These are phyloP conservation scores for Cavia porcellus DNA, from an alignment of 2,113 vertebrate genomes.

Conservation along the genomic window DNA sequence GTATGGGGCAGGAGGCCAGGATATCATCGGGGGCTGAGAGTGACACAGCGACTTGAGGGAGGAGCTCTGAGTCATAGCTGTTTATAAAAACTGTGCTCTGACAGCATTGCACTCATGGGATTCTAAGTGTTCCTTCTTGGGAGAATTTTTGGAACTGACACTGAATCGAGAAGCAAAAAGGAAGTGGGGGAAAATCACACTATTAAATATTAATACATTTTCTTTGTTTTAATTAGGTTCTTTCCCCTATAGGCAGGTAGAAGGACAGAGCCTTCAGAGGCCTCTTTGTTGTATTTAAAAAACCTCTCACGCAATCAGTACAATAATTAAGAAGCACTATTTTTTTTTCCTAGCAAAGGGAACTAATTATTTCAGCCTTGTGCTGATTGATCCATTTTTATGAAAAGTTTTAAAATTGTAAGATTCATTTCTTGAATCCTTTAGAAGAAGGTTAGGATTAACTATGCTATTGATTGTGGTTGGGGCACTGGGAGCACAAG, in stretches of 20 bases:
- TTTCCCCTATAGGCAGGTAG: constrained; percentile 77
- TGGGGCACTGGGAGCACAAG: no score
- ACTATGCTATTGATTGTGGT: neutral
- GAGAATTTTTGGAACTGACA: constrained; percentile 31
- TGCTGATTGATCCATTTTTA: constrained; percentile 84
- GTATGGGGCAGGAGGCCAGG: neutral
- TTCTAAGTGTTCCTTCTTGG: neutral
- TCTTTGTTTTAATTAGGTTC: constrained; percentile 85
- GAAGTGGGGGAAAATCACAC: neutral
- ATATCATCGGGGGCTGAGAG: neutral
- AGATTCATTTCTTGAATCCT: constrained; percentile 71
- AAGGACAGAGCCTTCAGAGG: constrained; percentile 85
- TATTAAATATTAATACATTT: constrained; percentile 79
- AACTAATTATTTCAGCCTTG: constrained; percentile 86
- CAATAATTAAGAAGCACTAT: constrained; percentile 84
- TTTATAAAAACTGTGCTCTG: neutral
- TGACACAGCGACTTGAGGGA: no score
- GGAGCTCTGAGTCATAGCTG: neutral
- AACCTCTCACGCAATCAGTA: constrained; percentile 83
- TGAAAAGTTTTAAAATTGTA: constrained; percentile 81
- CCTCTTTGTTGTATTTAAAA: constrained; percentile 80
- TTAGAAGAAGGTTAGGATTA: constrained; percentile 71
- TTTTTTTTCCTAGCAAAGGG: constrained; percentile 81
- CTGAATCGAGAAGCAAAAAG: constrained; percentile 49
- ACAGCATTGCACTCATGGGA: neutral